Percentiles rank a stretch among this genome's conserved stretches.
phyloP scores from a whole-genome alignment of 2,113 vertebrate genomes.

The Melanerpes formicivorus region DNA sequence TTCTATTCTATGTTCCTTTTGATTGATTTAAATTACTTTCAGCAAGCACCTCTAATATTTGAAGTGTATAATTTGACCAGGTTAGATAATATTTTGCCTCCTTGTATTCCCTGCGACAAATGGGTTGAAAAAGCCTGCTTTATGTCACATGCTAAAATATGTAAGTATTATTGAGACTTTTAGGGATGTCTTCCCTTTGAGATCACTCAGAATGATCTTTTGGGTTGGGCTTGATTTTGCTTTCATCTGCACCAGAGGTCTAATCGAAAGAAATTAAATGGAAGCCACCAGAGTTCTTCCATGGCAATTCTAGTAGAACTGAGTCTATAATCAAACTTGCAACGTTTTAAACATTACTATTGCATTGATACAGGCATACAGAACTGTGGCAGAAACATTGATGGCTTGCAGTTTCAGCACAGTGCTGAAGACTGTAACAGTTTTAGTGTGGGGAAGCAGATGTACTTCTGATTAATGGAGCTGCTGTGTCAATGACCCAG shows the following conservation, averaged over 20 bases:
- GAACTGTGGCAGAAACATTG: background rate
- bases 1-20: background rate
- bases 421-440: background rate
- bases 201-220: background rate
- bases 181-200: background rate
- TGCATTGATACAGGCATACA: background rate
- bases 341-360: background rate
- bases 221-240: background rate
- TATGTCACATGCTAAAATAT: background rate
- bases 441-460: background rate
- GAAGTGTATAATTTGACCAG: constrained; percentile 9
- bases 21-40: constrained; percentile 23
- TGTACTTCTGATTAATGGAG: background rate
- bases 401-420: background rate
- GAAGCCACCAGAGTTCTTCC: background rate
- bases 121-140: background rate
- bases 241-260: background rate
- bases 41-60: constrained; percentile 27
- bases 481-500: background rate
- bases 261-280: constrained; percentile 25
- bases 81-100: background rate
- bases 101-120: constrained; percentile 7
- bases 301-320: background rate
- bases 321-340: constrained; percentile 8
- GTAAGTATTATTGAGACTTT: background rate